Evolutionary conservation across 35 echinoderm and acorn worm species (phyloP), one percentile per base, ranked within the genome.

Genomic region (Lytechinus pictus): DNA sequence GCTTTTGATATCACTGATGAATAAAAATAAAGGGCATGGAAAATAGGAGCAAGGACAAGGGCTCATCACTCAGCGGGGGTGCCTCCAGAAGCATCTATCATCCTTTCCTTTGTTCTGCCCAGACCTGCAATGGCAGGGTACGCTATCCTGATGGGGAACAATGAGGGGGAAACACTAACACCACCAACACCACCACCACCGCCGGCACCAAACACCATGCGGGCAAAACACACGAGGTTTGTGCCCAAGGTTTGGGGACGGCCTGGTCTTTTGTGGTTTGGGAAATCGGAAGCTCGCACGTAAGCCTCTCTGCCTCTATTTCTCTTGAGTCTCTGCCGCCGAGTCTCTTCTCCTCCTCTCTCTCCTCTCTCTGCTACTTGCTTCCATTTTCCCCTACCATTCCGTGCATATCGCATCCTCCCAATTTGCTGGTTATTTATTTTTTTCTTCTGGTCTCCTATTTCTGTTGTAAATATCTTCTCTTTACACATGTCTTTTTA

Each of bases 61-160:
- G 66, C 66, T 79, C 66, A 79, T 79, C 66, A 79, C 66, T 79
- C 66, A 79, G 66, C 66, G 21, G 66, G 66, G 66, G 66, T 79
- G 66, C 66, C 19, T 3, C 21, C 21, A n/a, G 6, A 24, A 79
- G 66, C 66, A 79, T n/a, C 66, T 79, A 79, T n/a, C 66, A 79
- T 79, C 66, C 66, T 24, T n/a, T 71, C 16, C 66, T 79, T 79
- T 79, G 66, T 79, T 79, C 66, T 79, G 66, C 66, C 12, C 66
- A 5, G 66, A 6, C 66, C 19, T 57, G 55, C 54, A 24, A 24
- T 79, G 66, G 19, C 66, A 79, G 66, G 66, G 66, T 79, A 79
- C 66, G 66, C 66, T 79, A 79, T 79, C 66, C 66, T n/a, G 66
- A 19, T 71, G 61, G 56, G 56, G 66, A 79, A 79, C 66, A 79